A percentile compares a stretch with the other conserved stretches of the same genome.
Conservation (phyloP, 2,797 vertebrate species). For the Garrulus glandarius region DNA sequence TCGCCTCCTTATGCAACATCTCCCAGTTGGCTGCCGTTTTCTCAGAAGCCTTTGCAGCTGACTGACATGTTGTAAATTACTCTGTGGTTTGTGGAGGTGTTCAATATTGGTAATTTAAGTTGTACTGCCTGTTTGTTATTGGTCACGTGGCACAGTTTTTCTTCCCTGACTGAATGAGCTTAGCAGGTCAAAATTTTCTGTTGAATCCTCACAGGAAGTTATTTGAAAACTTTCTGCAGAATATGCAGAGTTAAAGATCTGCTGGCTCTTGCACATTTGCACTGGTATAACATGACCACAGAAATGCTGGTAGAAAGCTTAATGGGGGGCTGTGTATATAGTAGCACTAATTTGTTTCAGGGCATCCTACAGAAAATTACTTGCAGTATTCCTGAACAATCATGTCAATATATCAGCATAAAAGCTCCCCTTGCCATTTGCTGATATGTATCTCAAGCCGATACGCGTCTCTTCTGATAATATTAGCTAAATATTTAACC, state of each 20-base stretch:
- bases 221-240: background rate
- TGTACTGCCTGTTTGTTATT: background rate
- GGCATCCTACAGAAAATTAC: background rate
- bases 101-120: background rate
- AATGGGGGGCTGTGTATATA: background rate
- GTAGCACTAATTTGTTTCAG: background rate
- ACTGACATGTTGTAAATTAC: background rate
- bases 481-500: background rate
- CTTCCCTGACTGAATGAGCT: background rate
- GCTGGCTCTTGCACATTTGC: background rate
- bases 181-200: background rate
- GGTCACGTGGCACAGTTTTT: background rate
- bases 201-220: background rate
- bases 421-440: background rate
- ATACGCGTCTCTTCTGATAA: background rate
- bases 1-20: background rate
- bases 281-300: background rate
- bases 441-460: background rate
- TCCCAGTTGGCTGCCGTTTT: background rate
- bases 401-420: background rate
- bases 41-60: slow-evolving; percentile 7
- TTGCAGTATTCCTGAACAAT: background rate
- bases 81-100: slow-evolving; percentile 14
- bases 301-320: background rate
- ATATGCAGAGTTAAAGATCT: background rate